Percentiles rank a stretch among this genome's conserved stretches.
Conservation (phyloP, 2,113 vertebrate species). For the Boulengeromyrus knoepffleri region DNA sequence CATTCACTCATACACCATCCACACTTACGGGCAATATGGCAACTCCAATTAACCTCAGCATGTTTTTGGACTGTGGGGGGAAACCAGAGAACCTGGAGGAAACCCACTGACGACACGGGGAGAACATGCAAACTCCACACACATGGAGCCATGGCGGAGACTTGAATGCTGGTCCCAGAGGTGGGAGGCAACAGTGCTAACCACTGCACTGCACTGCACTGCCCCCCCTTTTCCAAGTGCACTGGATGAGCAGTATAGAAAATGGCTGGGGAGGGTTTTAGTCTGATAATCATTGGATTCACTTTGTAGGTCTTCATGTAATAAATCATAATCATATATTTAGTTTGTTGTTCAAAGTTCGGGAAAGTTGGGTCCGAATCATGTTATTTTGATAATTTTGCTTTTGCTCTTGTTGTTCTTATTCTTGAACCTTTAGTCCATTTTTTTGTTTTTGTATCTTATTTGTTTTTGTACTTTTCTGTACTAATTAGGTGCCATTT, state of each 20-base stretch:
- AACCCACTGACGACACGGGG: background rate
- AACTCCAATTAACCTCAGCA: background rate
- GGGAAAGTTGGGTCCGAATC: background rate
- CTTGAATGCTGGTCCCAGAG: background rate
- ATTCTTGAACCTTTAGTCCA: background rate
- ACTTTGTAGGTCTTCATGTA: background rate
- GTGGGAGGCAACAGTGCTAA: background rate
- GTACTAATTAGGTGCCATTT: background rate
- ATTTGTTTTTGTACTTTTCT: background rate
- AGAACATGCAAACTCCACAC: background rate
- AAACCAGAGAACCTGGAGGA: background rate
- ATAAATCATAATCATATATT: background rate
- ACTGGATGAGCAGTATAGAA: background rate
- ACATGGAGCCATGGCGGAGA: background rate
- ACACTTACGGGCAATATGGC: background rate
- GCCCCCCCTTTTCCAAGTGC: background rate
- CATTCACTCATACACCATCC: too few species aligned
- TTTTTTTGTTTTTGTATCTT: background rate
- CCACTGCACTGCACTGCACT: background rate
- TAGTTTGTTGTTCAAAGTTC: background rate
- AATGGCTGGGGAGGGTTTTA: background rate
- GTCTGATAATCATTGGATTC: background rate
- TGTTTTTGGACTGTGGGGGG: background rate
- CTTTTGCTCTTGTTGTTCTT: background rate
- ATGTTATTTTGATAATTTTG: background rate